Percentiles rank a stretch among this genome's conserved stretches.
Evolutionary conservation across 2,888 invertebrate genomes (phyloP).

Genomic region (Agrotis clavis): DNA sequence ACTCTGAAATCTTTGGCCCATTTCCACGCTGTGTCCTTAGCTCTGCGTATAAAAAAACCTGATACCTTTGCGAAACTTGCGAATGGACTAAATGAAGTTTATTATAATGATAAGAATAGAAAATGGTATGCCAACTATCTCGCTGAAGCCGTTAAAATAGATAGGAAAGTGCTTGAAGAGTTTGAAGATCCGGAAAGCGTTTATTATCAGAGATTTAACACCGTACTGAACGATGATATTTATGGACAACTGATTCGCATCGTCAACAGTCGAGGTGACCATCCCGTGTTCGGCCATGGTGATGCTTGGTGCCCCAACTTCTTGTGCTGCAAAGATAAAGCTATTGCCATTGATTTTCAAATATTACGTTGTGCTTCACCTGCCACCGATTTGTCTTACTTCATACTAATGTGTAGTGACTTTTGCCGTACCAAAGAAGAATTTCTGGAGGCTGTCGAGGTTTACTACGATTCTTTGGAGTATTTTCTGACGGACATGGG

Average conservation of each 20-base stretch:
- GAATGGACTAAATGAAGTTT: constrained; percentile 70
- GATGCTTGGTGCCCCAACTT: constrained; percentile 81
- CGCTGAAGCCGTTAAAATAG: constrained; percentile 71
- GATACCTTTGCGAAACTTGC: constrained; percentile 69
- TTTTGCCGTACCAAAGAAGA: constrained; percentile 67
- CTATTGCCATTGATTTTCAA: constrained; percentile 78
- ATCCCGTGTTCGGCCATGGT: constrained; percentile 76
- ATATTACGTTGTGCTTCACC: constrained; percentile 74
- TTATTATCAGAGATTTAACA: constrained; percentile 74
- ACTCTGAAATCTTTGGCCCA: constrained; percentile 76
- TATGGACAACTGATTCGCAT: constrained; percentile 72
- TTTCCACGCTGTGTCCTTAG: constrained; percentile 78
- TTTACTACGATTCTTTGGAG: constrained; percentile 71
- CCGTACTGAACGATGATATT: constrained; percentile 68
- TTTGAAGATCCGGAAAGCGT: constrained; percentile 70
- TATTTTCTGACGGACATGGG: constrained; percentile 77
- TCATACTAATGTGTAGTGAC: constrained; percentile 70
- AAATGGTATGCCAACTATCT: constrained; percentile 74
- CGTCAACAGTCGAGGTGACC: constrained; percentile 61
- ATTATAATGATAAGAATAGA: constrained; percentile 72
- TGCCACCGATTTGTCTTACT: constrained; percentile 74
- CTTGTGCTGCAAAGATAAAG: constrained; percentile 69
- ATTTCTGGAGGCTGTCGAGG: constrained; percentile 70
- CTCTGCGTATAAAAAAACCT: constrained; percentile 70
- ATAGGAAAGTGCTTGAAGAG: constrained; percentile 69